Conservation (phyloP, 23 tunicate genomes). For the Aplidium turbinatum region DNA sequence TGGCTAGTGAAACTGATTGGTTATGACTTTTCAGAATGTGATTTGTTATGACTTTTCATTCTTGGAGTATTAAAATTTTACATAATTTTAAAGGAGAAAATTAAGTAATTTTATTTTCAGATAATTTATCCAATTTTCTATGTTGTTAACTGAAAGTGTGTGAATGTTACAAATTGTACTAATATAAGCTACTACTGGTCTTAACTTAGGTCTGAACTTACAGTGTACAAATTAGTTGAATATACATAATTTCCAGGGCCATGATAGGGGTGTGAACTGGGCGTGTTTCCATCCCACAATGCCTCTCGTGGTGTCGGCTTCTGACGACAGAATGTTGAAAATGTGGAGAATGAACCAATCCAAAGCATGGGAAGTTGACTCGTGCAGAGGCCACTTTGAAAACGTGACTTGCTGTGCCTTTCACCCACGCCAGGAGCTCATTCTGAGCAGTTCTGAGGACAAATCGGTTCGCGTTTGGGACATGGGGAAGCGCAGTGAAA, state of each 20-base stretch:
- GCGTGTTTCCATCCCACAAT: slow-evolving; percentile 96
- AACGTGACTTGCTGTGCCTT: slow-evolving; percentile 94
- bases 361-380: slow-evolving; percentile 99
- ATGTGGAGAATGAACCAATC: slow-evolving; percentile 97
- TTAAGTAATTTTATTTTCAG: too few relatives aligned
- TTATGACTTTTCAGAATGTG: too few relatives aligned
- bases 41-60: too few relatives aligned
- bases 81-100: too few relatives aligned
- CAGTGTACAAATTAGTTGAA: too few relatives aligned
- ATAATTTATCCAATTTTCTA: too few relatives aligned
- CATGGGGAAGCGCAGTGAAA: slow-evolving; percentile 85
- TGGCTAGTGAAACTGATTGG: too few relatives aligned
- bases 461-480: slow-evolving; percentile 98
- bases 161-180: too few relatives aligned
- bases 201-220: too few relatives aligned
- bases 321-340: slow-evolving; percentile 93
- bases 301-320: slow-evolving; percentile 95
- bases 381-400: slow-evolving; percentile 96
- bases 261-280: slow-evolving; percentile 99
- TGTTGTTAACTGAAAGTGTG: too few relatives aligned
- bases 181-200: too few relatives aligned
- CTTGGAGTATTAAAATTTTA: too few relatives aligned
- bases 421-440: slow-evolving; percentile 91
- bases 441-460: slow-evolving; percentile 91
- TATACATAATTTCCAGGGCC: slow-evolving; percentile 90